Evolutionary conservation across 1,140 invertebrate genomes (phyloP).

Genomic region (Phortica variegata): DNA sequence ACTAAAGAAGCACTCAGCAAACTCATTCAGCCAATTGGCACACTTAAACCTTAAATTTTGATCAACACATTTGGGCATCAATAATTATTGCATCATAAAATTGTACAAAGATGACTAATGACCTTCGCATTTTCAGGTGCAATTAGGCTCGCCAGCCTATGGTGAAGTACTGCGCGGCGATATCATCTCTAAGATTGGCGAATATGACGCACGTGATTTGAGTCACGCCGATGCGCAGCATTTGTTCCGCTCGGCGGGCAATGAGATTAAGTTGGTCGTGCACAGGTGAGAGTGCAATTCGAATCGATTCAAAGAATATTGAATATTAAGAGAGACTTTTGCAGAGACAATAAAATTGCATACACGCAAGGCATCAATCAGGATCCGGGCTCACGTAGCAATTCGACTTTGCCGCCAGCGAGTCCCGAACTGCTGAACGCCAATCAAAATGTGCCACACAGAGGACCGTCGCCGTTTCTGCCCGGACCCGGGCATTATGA

Average conservation of each 20-base stretch:
- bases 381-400: constrained; percentile 29
- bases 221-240: constrained; percentile 89
- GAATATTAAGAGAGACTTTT: background rate
- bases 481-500: constrained; percentile 52
- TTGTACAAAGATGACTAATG: constrained; percentile 1
- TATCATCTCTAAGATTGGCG: constrained; percentile 84
- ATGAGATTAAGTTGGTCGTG: constrained; percentile 66
- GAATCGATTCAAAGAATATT: background rate
- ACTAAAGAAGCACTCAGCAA: too few relatives aligned
- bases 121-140: constrained; percentile 59
- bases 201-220: constrained; percentile 80
- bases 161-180: constrained; percentile 83
- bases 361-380: constrained; percentile 45
- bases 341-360: constrained; percentile 53
- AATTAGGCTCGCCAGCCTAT: constrained; percentile 72
- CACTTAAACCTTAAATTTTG: too few relatives aligned
- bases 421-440: constrained; percentile 30
- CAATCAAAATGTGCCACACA: constrained; percentile 26
- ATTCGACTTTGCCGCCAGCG: constrained; percentile 37
- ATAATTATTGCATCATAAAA: background rate
- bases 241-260: constrained; percentile 79
- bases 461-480: constrained; percentile 51
- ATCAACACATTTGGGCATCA: constrained; percentile 1
- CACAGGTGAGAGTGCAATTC: constrained; percentile 61
- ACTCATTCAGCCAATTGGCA: too few relatives aligned